Evolutionary conservation across 2,797 vertebrate genomes (phyloP).

Genomic region (Gouania willdenowi): DNA sequence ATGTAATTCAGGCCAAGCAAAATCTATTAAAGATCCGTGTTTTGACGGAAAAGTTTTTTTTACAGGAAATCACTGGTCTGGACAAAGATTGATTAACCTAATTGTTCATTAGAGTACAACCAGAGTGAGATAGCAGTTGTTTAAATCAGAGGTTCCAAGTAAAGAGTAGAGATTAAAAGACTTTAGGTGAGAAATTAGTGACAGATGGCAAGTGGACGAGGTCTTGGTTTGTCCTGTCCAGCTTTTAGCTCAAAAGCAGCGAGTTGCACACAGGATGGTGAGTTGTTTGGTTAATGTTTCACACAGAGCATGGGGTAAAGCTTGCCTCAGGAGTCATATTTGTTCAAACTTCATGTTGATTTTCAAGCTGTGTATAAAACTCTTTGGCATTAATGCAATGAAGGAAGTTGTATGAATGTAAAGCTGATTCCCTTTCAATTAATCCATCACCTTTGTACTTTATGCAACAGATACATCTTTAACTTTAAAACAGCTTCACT

Average conservation of each 20-base stretch:
- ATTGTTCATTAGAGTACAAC: conserved; percentile 52
- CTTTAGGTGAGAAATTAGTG: conserved; percentile 37
- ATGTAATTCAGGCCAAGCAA: not conserved
- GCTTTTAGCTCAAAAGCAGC: conserved; percentile 56
- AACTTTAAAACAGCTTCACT: not conserved
- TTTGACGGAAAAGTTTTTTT: conserved; percentile 44
- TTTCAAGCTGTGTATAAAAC: too few relatives aligned
- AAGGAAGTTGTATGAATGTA: not conserved
- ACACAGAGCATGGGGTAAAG: conserved; percentile 13
- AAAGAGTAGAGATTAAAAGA: conserved; percentile 38
- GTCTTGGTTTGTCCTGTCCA: conserved; percentile 35
- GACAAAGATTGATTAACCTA: conserved; percentile 57
- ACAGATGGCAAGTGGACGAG: conserved; percentile 47
- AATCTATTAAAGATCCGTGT: conserved; percentile 13
- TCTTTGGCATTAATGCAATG: too few relatives aligned
- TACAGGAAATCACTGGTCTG: conserved; percentile 47
- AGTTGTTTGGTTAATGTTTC: conserved; percentile 42
- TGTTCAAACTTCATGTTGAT: too few relatives aligned
- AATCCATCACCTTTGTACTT: too few relatives aligned
- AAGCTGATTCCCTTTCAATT: too few relatives aligned
- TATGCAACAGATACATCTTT: not conserved
- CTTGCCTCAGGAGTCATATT: not conserved
- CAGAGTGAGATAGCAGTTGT: conserved; percentile 24
- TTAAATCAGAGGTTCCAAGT: conserved; percentile 30
- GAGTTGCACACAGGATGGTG: conserved; percentile 40